Percentiles rank a stretch among this genome's conserved stretches.
Evolutionary conservation across 2,797 vertebrate species (phyloP).

Genomic region (Scomberomorus guttatus): DNA sequence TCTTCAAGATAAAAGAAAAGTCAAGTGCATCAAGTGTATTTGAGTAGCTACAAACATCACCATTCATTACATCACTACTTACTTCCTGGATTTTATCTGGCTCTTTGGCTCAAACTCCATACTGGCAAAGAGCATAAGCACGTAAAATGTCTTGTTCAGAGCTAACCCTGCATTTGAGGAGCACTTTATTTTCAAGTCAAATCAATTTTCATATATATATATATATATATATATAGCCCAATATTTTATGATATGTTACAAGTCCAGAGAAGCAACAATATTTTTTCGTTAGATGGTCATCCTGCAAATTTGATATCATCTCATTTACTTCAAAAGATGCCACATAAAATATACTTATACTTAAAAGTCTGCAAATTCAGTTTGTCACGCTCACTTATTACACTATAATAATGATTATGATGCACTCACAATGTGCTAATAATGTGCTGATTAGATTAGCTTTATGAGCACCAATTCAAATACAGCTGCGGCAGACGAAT

Average conservation of each 20-base stretch:
- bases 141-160: too few species aligned
- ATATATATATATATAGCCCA: too few species aligned
- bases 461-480: slow-evolving; percentile 50
- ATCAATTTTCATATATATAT: too few species aligned
- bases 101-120: not conserved
- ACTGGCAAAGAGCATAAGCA: too few species aligned
- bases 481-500: slow-evolving; percentile 31
- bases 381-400: slow-evolving; percentile 3
- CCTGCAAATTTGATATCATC: not conserved
- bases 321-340: not conserved
- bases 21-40: not conserved
- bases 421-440: slow-evolving; percentile 4
- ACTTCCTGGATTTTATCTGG: not conserved
- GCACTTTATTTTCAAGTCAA: not conserved
- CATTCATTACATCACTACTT: not conserved
- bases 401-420: not conserved
- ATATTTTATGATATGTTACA: too few species aligned
- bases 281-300: not conserved
- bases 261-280: not conserved
- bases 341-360: not conserved
- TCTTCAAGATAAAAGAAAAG: not conserved
- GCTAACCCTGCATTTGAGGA: not conserved
- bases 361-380: not conserved
- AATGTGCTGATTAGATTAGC: slow-evolving; percentile 31
- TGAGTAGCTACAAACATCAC: not conserved